phyloP scores from a whole-genome alignment of 2,888 invertebrate genomes.

The Nomada hirtipes region DNA sequence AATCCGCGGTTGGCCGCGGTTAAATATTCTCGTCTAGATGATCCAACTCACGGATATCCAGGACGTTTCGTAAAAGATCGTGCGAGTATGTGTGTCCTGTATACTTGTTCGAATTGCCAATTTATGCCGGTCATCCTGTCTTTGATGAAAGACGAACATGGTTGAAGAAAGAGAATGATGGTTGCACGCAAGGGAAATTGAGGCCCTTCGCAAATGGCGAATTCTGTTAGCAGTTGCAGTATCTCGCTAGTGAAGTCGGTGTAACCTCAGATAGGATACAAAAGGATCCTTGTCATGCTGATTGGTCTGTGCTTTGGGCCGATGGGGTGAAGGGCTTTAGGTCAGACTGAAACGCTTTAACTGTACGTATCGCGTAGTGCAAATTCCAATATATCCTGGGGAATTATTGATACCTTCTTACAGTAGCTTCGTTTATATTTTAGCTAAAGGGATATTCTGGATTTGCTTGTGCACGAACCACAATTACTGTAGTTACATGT shows the following conservation, averaged over 20 bases:
- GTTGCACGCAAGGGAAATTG: neutral
- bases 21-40: conserved; percentile 59
- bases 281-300: neutral
- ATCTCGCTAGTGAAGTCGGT: neutral
- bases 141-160: neutral
- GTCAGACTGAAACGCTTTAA: neutral
- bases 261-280: neutral
- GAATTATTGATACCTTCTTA: no score
- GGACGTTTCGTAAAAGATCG: conserved; percentile 5
- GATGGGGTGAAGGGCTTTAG: neutral
- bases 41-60: conserved; percentile 32
- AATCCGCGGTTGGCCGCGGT: conserved; percentile 70
- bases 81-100: neutral
- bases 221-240: neutral
- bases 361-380: no score
- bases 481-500: no score
- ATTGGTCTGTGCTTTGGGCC: no score
- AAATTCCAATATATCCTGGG: no score
- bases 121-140: neutral
- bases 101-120: conserved; percentile 21
- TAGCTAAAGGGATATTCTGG: no score
- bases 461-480: no score
- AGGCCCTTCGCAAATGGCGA: neutral
- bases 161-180: no score
- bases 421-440: no score